Evolutionary conservation across 2,888 invertebrate species (phyloP), one percentile per base, ranked within the genome.

Genomic region (Zaprionus bogoriensis): DNA sequence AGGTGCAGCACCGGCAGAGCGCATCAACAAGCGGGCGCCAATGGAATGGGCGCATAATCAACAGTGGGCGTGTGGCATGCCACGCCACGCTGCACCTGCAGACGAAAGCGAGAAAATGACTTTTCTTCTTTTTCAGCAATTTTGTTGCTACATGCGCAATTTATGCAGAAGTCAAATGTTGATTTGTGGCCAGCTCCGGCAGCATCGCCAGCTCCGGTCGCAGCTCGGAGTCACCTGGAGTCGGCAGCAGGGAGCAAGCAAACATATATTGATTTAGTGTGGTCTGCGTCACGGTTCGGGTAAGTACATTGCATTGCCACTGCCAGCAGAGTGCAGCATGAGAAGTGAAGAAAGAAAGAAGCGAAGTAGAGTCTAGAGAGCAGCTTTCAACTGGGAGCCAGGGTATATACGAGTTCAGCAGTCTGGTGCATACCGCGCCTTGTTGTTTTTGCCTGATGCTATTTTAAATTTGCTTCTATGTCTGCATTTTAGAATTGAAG

Each of bases 91-190:
- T 77, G 50, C 67, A 75, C 61, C 68, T 79, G 80, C 76, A 76
- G 82, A 58, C 68, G 68, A 75, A 76, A 66, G 80, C 78, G 72
- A 74, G 76, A 82, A 81, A 82, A 80, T 82, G 55, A 80, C 71
- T 77, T 80, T 81, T 77, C 54, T 41, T 30, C 41, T 39, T 42
- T 36, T 65, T 55, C 47, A 66, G 60, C 62, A 69, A 51, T 73
- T 74, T 72, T 78, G 75, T 73, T 75, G 65, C 68, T 64, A 38
- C 79, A 78, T 73, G 73, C n/a, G n/a, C 86, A 85, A 85, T 85
- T 85, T 85, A 85, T 84, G 86, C 86, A 84, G 74, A 82, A 86
- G 86, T 85, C 85, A 82, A 86, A 84, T 86, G 82, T 86, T 85
- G 86, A 84, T 85, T 85, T 85, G 86, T 85, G 74, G 76, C 65